Percentiles rank a stretch among this genome's conserved stretches.
Conservation (phyloP, 2,113 vertebrate genomes). For the Oceanites oceanicus region DNA sequence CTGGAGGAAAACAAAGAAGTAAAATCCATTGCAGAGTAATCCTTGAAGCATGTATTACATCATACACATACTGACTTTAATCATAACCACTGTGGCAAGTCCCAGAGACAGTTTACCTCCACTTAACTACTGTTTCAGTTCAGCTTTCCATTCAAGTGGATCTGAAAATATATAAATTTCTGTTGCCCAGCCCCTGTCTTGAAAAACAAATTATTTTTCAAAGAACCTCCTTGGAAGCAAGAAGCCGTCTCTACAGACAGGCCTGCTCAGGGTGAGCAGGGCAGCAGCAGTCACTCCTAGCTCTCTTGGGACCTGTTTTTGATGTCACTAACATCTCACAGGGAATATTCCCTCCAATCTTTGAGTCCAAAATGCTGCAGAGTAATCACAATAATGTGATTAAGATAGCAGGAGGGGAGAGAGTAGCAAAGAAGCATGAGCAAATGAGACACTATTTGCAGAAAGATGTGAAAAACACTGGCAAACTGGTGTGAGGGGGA, state of each 20-base stretch:
- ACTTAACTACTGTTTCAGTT: neutral
- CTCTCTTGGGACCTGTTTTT: neutral
- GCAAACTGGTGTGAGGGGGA: neutral
- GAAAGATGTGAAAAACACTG: neutral
- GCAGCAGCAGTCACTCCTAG: neutral
- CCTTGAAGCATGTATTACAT: neutral
- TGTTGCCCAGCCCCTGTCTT: neutral
- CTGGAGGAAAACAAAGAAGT: neutral
- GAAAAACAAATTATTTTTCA: neutral
- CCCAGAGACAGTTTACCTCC: neutral
- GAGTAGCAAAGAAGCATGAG: neutral
- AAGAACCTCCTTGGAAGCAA: neutral
- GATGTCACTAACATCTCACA: neutral
- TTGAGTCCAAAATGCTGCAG: neutral
- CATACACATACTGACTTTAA: neutral
- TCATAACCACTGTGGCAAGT: neutral
- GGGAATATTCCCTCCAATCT: neutral
- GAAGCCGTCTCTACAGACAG: neutral
- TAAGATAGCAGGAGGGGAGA: neutral
- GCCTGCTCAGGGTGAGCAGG: neutral
- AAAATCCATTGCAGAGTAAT: neutral
- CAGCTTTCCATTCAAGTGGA: neutral
- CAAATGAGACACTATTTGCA: neutral
- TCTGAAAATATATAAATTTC: neutral
- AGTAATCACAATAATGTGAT: neutral